Evolutionary conservation across 1,140 invertebrate species (phyloP).

Genomic region (Eriocheir sinensis): DNA sequence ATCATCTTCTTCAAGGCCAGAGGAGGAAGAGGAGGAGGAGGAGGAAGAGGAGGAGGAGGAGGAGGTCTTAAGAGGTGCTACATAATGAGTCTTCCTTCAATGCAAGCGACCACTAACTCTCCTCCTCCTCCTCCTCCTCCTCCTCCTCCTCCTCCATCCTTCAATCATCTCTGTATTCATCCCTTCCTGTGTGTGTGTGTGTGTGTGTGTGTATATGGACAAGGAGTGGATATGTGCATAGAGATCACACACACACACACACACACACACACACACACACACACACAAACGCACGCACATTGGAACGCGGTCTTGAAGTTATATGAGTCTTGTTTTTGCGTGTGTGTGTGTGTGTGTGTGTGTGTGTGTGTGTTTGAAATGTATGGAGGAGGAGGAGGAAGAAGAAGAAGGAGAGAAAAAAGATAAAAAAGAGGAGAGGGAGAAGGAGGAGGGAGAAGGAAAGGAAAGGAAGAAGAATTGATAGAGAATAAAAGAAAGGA

Average conservation of each 20-base stretch:
- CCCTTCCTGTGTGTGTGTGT: not conserved
- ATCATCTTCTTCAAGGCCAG: too few species aligned
- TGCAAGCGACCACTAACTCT: too few species aligned
- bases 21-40: too few species aligned
- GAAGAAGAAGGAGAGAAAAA: not conserved
- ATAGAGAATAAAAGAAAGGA: not conserved
- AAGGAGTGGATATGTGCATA: too few species aligned
- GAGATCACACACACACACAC: not conserved
- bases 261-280: conserved; percentile 32
- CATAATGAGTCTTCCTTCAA: too few species aligned
- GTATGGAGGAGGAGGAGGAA: not conserved
- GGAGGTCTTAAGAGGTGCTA: too few species aligned
- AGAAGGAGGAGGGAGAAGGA: not conserved
- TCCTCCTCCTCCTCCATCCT: not conserved
- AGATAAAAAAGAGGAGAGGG: not conserved
- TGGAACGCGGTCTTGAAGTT: too few species aligned
- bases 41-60: too few species aligned
- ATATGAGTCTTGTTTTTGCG: too few species aligned
- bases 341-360: too few species aligned
- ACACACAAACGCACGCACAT: conserved; percentile 37
- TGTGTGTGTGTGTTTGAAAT: not conserved
- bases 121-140: not conserved
- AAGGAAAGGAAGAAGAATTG: not conserved
- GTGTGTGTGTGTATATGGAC: conserved; percentile 16
- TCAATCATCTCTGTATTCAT: not conserved